phyloP scores from a whole-genome alignment of 2,888 invertebrate species.

The Metacarcinus magister region DNA sequence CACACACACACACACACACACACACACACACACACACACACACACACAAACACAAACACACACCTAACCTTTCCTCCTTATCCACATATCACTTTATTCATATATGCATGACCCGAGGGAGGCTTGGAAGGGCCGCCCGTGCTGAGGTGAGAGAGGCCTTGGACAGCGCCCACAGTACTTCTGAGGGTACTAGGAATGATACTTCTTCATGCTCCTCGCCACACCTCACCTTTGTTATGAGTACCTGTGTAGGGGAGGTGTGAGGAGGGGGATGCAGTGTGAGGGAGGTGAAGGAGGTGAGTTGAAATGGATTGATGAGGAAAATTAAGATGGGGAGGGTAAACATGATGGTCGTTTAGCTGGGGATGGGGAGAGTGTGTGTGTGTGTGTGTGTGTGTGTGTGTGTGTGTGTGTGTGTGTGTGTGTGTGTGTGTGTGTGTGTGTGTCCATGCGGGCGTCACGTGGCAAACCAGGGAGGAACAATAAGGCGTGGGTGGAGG shows the following conservation, averaged over 20 bases:
- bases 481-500: neutral
- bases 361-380: too few species aligned
- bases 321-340: neutral
- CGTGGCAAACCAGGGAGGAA: neutral
- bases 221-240: neutral
- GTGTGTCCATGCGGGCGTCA: neutral
- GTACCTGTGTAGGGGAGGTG: neutral
- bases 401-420: too few species aligned
- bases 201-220: neutral
- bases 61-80: neutral
- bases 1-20: conserved; percentile 2
- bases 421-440: neutral
- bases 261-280: too few species aligned
- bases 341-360: neutral
- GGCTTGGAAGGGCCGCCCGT: neutral
- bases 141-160: neutral
- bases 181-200: neutral
- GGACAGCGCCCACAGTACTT: neutral
- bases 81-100: neutral
- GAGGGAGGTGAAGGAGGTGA: too few species aligned
- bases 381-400: too few species aligned
- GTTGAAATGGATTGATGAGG: neutral
- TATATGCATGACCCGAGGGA: neutral
- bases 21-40: conserved; percentile 7
- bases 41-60: neutral